Evolutionary conservation across 2,888 invertebrate species (phyloP).

Genomic region (Arctia plantaginis): DNA sequence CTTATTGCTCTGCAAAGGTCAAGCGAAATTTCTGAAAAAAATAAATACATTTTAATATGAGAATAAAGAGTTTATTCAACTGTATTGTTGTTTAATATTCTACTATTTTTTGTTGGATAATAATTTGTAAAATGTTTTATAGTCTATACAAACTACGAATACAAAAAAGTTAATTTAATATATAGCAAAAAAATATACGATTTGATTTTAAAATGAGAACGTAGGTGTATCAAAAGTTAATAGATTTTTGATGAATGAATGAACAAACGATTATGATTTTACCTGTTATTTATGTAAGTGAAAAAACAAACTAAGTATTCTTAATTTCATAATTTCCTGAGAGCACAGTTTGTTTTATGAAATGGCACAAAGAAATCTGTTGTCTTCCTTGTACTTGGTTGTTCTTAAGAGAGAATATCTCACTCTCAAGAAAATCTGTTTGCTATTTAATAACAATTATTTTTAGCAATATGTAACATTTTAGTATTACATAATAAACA

Average conservation of each 20-base stretch:
- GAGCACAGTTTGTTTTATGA: no score
- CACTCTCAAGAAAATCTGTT: not conserved
- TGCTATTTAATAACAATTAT: no score
- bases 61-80: not conserved
- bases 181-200: not conserved
- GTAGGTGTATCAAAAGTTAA: not conserved
- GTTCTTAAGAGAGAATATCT: not conserved
- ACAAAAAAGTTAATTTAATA: not conserved
- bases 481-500: no score
- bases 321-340: not conserved
- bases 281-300: not conserved
- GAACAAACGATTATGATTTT: not conserved
- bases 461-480: no score
- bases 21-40: conserved; percentile 8
- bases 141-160: not conserved
- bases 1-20: conserved; percentile 42
- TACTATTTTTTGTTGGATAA: not conserved
- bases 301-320: no score
- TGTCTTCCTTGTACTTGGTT: not conserved
- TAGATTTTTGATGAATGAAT: not conserved
- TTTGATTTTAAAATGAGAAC: not conserved
- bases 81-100: not conserved
- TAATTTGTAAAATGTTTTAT: not conserved
- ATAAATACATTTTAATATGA: not conserved
- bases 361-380: not conserved